These are phyloP conservation scores for Corythucha ciliata DNA, from an alignment of 2,888 invertebrate genomes.

Conservation along the genomic window DNA sequence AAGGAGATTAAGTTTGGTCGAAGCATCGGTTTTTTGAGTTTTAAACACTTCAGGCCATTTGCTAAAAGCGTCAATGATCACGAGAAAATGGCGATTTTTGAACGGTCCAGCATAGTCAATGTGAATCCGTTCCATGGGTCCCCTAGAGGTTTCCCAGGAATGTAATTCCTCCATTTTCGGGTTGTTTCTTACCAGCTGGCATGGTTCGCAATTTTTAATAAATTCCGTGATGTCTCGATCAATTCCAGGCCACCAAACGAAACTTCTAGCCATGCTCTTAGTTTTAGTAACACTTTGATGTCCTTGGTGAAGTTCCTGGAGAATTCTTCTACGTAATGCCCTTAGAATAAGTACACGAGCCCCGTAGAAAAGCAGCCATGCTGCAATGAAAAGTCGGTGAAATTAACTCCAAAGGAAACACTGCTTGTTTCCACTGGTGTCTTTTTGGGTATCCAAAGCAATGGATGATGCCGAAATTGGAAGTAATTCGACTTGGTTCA, in stretches of 20 bases:
- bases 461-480: background rate
- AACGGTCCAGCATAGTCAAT: slow-evolving; percentile 30
- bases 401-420: no score
- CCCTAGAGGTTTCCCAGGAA: slow-evolving; percentile 31
- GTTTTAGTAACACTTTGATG: slow-evolving; percentile 10
- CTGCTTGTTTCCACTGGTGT: no score
- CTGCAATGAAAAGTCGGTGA: no score
- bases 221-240: slow-evolving; percentile 8
- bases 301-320: slow-evolving; percentile 6
- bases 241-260: slow-evolving; percentile 8
- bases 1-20: slow-evolving; percentile 25
- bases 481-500: background rate
- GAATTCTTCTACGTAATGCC: background rate
- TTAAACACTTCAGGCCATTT: slow-evolving; percentile 34
- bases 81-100: slow-evolving; percentile 27
- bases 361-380: no score
- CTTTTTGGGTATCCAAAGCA: no score
- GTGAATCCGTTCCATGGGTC: slow-evolving; percentile 32
- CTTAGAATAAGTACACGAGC: slow-evolving; percentile 3
- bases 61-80: slow-evolving; percentile 33
- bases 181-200: slow-evolving; percentile 33
- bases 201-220: slow-evolving; percentile 30
- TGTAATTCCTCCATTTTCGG: slow-evolving; percentile 32
- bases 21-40: slow-evolving; percentile 23
- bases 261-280: slow-evolving; percentile 7